Evolutionary conservation across 2,888 invertebrate genomes (phyloP).

Genomic region (Athrips mouffetella): DNA sequence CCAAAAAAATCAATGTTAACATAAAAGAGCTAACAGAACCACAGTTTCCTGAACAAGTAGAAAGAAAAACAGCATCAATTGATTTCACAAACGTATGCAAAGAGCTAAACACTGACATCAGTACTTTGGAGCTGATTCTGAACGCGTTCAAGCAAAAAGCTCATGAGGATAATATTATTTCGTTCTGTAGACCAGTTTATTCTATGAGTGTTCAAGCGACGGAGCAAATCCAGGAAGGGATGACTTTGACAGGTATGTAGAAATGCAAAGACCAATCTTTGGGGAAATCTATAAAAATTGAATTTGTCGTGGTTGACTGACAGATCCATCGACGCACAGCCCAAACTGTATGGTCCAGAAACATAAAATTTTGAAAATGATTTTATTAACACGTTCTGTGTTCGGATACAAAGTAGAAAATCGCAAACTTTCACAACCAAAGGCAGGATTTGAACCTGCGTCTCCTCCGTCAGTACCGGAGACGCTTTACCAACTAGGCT

Average conservation of each 20-base stretch:
- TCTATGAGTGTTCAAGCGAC: slow-evolving; percentile 83
- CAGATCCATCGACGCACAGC: no score
- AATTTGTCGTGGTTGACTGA: no score
- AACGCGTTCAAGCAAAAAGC: slow-evolving; percentile 84
- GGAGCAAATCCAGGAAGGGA: slow-evolving; percentile 80
- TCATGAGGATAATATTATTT: slow-evolving; percentile 85
- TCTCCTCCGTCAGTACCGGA: no score
- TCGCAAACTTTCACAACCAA: no score
- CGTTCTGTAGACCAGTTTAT: slow-evolving; percentile 85
- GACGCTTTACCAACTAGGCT: no score
- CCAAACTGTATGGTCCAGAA: no score
- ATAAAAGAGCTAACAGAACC: slow-evolving; percentile 60
- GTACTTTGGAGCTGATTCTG: slow-evolving; percentile 83
- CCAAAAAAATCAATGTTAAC: slow-evolving; percentile 62
- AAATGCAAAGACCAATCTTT: no score
- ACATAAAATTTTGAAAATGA: no score
- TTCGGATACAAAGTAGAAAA: no score
- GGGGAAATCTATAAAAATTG: no score
- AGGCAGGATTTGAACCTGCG: no score
- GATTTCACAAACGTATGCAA: slow-evolving; percentile 42
- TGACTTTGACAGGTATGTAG: slow-evolving; percentile 78
- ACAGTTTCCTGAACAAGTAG: slow-evolving; percentile 53
- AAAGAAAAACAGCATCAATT: slow-evolving; percentile 41
- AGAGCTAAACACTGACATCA: slow-evolving; percentile 78
- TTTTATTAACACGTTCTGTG: no score